A percentile compares a stretch with the other conserved stretches of the same genome.
phyloP scores from a whole-genome alignment of 2,888 invertebrate species.

The Sthenelais limicola region DNA sequence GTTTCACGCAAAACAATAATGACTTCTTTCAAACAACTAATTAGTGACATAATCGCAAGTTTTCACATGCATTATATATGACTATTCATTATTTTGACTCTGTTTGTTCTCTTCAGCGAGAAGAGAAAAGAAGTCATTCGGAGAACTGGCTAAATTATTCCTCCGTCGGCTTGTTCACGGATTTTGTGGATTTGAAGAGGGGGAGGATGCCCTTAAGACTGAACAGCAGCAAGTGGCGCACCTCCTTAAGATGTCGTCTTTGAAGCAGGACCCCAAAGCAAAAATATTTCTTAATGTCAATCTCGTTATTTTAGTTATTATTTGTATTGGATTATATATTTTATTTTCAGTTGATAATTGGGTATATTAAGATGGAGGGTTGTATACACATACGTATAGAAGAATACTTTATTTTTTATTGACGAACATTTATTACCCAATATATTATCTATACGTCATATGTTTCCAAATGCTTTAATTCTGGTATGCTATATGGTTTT shows the following conservation, averaged over 20 bases:
- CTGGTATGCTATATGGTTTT: no score
- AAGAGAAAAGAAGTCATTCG: no score
- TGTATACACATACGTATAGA: no score
- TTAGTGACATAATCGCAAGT: no score
- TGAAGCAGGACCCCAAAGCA: conserved; percentile 47
- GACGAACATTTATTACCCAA: no score
- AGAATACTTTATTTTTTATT: no score
- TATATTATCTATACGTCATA: no score
- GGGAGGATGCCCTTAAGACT: neutral
- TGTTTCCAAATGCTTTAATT: no score
- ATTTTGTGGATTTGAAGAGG: conserved; percentile 59
- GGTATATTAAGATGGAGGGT: no score
- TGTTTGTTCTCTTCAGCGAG: neutral
- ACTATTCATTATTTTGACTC: neutral
- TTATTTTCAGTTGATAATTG: conserved; percentile 51
- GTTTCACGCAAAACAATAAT: no score
- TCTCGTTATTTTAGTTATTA: conserved; percentile 44
- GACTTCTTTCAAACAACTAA: no score
- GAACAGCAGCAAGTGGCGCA: conserved; percentile 39
- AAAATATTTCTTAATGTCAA: conserved; percentile 35
- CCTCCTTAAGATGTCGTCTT: conserved; percentile 44
- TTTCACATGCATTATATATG: no score
- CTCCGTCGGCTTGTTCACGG: conserved; percentile 49
- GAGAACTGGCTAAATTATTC: neutral
- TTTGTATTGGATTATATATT: conserved; percentile 45